A percentile compares a stretch with the other conserved stretches of the same genome.
These are phyloP conservation scores for Pogonomyrmex californicus DNA, from an alignment of 1,140 invertebrate species.

Conservation along the genomic window DNA sequence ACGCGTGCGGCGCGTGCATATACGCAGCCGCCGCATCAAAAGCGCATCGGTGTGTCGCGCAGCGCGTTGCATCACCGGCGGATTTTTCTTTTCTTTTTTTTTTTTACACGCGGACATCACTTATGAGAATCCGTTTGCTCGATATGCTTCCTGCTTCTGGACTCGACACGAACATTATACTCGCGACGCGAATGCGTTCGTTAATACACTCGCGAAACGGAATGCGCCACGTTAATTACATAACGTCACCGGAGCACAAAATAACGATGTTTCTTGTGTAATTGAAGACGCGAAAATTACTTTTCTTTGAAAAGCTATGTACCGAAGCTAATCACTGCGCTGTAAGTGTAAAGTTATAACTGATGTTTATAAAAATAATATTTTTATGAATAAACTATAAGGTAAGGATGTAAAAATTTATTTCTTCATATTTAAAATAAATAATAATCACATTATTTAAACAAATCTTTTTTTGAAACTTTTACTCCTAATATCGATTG, in stretches of 20 bases:
- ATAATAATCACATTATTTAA: not conserved
- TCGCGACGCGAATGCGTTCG: not conserved
- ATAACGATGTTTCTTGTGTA: not conserved
- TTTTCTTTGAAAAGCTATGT: not conserved
- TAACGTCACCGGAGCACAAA: not conserved
- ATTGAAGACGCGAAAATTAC: constrained; percentile 16
- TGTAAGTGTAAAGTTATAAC: not conserved
- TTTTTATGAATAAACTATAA: not conserved
- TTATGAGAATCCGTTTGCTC: constrained; percentile 18
- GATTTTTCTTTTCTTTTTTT: not conserved
- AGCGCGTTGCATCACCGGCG: not conserved
- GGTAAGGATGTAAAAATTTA: not conserved
- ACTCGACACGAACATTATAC: not conserved
- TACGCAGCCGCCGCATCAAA: not conserved
- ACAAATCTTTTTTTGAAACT: not conserved
- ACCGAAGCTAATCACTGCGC: not conserved
- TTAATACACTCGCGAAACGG: not conserved
- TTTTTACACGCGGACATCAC: not conserved
- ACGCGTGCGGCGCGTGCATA: not conserved
- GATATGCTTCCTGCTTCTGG: constrained; percentile 11
- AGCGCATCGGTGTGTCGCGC: not conserved
- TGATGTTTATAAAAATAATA: not conserved
- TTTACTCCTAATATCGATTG: not conserved
- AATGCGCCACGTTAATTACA: not conserved
- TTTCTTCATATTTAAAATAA: not conserved